Base-by-base conservation (phyloP, 2,113 vertebrate genomes). In the Pachycephala philippinensis region DNA sequence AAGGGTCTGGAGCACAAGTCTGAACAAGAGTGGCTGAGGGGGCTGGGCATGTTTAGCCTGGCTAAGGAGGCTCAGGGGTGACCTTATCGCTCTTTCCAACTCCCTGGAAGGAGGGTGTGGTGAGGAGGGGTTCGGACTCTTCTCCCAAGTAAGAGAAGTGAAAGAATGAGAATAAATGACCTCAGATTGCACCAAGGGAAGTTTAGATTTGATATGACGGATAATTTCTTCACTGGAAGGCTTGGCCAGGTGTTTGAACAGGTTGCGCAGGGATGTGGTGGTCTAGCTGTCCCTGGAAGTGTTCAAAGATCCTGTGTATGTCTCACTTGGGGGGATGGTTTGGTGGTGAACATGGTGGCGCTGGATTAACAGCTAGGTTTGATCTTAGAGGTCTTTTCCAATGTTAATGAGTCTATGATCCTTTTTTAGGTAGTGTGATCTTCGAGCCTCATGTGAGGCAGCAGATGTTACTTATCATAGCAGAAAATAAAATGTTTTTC, bases 1-100 rank as follows among this genome's bases (percentile, higher is more conserved):
- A 20, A 61, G 3, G 6, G 13, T 71, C 15, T 47, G 30, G 57
- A 49, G 28, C 8, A 20, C 23, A 28, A 8, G 15, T 23, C 39
- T 61, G 33, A 61, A 61, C 0, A 2, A 26, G 39, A 20, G 27
- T 1, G 2, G 33, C 26, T 28, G 68, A 44, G 31, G 22, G 37
- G 50, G 18, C 18, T 57, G 31, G 2, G 22, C 12, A 1, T 44
- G 8, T 15, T 57, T 4, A 50, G 27, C 18, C 35, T 33, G 35
- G 18, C 7, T 16, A 15, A 33, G 44, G 44, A 50, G 7, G 35
- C 8, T 37, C 18, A 30, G 22, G 11, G 18, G 11, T 1, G 8
- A 50, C 28, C 9, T 50, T 37, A 13, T 7, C 0, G 0, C 23
- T 72, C 33, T 50, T 17, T 28, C 24, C 18, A 59, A 3, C 52